Evolutionary conservation across 1,140 invertebrate genomes (phyloP).

Genomic region (Chironomus striatipennis): DNA sequence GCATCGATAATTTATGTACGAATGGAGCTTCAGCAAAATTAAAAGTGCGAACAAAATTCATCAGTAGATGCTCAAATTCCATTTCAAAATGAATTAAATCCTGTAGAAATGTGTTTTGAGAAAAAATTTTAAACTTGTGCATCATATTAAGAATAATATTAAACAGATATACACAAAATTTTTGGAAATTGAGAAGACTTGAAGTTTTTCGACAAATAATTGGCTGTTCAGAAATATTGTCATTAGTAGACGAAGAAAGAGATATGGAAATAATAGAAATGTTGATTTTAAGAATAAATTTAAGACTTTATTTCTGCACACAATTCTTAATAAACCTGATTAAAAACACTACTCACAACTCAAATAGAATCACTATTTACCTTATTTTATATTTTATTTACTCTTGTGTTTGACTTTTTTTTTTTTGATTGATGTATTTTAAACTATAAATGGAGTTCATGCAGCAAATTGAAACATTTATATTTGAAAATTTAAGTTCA

Average conservation of each 20-base stretch:
- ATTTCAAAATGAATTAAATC: not conserved
- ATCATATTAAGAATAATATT: no score
- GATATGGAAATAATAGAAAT: not conserved
- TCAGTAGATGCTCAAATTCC: not conserved
- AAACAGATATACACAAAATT: no score
- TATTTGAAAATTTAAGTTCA: not conserved
- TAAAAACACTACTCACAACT: no score
- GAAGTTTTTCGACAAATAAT: not conserved
- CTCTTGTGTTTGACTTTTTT: no score
- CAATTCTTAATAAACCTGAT: not conserved
- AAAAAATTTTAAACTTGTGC: not conserved
- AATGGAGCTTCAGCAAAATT: not conserved
- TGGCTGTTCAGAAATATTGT: constrained; percentile 12
- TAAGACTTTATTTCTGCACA: not conserved
- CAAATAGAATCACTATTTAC: no score
- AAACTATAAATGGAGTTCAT: no score
- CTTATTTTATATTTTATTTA: no score
- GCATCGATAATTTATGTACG: constrained; percentile 3
- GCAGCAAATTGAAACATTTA: no score
- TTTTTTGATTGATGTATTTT: no score
- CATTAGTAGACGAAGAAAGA: not conserved
- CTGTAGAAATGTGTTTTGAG: not conserved
- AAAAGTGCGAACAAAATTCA: constrained; percentile 4
- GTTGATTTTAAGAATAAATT: not conserved
- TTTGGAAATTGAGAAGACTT: not conserved